These are phyloP conservation scores for Amphipoea oculea DNA, from an alignment of 2,888 invertebrate genomes.

Conservation along the genomic window DNA sequence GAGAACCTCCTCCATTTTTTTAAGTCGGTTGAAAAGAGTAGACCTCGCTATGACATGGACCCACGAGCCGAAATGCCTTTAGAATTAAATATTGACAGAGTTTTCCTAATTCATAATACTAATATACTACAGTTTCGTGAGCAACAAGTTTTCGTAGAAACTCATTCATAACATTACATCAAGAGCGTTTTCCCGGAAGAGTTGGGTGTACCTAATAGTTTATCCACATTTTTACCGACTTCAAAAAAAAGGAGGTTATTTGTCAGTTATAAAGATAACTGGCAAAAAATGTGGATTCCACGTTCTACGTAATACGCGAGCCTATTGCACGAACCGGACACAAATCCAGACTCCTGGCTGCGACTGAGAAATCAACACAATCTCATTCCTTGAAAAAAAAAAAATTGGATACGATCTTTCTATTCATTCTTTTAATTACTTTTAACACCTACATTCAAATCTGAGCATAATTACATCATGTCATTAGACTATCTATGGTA, in stretches of 20 bases:
- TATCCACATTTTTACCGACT: no score
- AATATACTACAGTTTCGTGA: not conserved
- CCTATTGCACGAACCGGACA: no score
- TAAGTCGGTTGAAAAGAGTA: no score
- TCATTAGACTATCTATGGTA: slow-evolving; percentile 2
- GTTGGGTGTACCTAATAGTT: not conserved
- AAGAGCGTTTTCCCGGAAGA: no score
- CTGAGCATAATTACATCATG: not conserved
- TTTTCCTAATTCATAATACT: not conserved
- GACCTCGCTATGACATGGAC: not conserved
- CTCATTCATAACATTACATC: no score
- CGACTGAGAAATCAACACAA: not conserved
- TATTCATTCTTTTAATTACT: not conserved
- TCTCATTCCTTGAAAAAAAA: not conserved
- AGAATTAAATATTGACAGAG: not conserved
- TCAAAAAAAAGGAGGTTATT: no score
- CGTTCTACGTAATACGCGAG: not conserved
- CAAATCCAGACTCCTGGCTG: not conserved
- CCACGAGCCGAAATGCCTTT: not conserved
- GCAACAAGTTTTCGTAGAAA: no score
- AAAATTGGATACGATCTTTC: not conserved
- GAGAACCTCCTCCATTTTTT: no score
- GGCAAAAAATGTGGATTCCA: no score
- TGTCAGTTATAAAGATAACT: no score
- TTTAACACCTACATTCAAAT: not conserved